Conservation (phyloP, 2,797 vertebrate genomes). For the Hippocampus kuda region DNA sequence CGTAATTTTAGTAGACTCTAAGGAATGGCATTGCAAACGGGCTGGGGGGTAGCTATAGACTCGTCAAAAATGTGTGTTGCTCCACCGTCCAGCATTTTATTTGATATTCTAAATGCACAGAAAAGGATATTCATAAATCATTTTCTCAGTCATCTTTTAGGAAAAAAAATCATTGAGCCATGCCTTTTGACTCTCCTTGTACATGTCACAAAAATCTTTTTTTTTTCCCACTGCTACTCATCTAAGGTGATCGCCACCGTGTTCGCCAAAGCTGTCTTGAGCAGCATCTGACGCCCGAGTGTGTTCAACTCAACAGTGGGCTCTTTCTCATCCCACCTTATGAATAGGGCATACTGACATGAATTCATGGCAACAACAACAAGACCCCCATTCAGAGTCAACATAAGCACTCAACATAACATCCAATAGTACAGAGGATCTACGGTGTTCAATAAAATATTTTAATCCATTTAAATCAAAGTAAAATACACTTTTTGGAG, state of each 20-base stretch:
- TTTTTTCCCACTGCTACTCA: neutral
- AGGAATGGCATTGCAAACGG: too few species aligned
- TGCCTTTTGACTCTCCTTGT: neutral
- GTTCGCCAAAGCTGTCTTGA: neutral
- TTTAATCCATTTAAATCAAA: neutral
- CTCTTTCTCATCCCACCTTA: constrained; percentile 38
- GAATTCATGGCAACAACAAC: constrained; percentile 39
- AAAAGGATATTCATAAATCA: too few species aligned
- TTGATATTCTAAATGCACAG: too few species aligned
- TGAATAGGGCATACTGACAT: constrained; percentile 42
- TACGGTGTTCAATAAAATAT: neutral
- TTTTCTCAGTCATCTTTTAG: too few species aligned
- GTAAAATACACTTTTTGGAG: neutral
- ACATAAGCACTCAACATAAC: constrained; percentile 16
- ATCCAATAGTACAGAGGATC: constrained; percentile 23
- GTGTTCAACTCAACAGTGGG: constrained; percentile 38
- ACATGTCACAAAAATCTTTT: neutral
- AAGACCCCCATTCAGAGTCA: constrained; percentile 34
- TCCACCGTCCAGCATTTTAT: too few species aligned
- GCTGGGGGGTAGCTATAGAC: too few species aligned
- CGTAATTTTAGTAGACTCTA: too few species aligned
- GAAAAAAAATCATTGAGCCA: too few species aligned
- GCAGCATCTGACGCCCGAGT: neutral
- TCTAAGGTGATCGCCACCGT: neutral
- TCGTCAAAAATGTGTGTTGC: too few species aligned